Percentiles rank a stretch among this genome's conserved stretches.
Evolutionary conservation across 2,797 vertebrate species (phyloP).

Genomic region (Sebastes steindachneri): DNA sequence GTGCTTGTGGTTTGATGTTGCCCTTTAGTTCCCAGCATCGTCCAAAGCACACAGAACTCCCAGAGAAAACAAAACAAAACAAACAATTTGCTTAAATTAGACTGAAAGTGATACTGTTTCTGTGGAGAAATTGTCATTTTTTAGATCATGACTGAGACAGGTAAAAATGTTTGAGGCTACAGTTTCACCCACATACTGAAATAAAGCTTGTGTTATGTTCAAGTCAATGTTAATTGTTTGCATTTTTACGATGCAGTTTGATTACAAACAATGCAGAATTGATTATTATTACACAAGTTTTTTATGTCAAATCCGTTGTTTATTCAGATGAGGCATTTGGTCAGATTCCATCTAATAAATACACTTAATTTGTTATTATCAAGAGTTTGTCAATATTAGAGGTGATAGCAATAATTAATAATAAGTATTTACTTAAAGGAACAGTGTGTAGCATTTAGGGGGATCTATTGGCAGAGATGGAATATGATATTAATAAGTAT

Average conservation of each 20-base stretch:
- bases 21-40: conserved; percentile 3
- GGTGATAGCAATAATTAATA: not conserved
- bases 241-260: not conserved
- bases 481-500: too few species aligned
- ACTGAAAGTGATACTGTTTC: not conserved
- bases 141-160: not conserved
- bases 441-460: too few species aligned
- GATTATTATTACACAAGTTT: not conserved
- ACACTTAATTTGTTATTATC: not conserved
- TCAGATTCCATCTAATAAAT: not conserved
- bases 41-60: not conserved
- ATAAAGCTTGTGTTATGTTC: not conserved
- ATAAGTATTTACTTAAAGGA: too few species aligned
- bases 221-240: not conserved
- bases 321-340: not conserved
- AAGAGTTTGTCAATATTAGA: not conserved
- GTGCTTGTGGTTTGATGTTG: conserved; percentile 3
- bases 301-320: not conserved
- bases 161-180: not conserved
- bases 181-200: not conserved
- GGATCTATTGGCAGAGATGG: too few species aligned
- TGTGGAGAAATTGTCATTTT: not conserved
- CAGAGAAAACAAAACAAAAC: not conserved
- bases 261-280: not conserved
- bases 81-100: not conserved